Evolutionary conservation across 2,113 vertebrate genomes (phyloP).

Genomic region (Herpetotheres cachinnans): DNA sequence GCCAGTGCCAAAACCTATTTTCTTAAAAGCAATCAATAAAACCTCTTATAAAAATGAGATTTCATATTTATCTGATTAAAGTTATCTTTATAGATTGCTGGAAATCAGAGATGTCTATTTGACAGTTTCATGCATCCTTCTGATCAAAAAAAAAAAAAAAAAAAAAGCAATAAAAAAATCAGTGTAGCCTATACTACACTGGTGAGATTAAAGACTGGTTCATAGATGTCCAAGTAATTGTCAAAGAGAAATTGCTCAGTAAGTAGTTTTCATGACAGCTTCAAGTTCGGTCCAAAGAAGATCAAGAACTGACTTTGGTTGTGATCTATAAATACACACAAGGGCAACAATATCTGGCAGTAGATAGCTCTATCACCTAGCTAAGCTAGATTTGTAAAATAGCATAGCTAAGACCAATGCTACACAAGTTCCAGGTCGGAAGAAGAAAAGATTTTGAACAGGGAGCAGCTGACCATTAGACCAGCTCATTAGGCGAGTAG

Average conservation of each 20-base stretch:
- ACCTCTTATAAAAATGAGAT: conserved; percentile 49
- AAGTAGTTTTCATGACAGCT: background rate
- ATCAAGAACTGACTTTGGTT: conserved; percentile 15
- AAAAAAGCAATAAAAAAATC: background rate
- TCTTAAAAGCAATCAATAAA: conserved; percentile 58
- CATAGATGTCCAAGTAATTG: conserved; percentile 8
- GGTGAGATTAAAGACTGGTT: conserved; percentile 5
- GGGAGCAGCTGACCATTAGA: background rate
- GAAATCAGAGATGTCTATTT: background rate
- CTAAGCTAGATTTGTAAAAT: background rate
- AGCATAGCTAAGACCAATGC: background rate
- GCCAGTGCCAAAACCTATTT: conserved; percentile 20
- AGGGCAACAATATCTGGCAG: background rate
- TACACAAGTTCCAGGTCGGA: background rate
- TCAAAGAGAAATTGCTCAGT: background rate
- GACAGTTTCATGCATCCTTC: background rate
- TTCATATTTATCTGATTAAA: conserved; percentile 35
- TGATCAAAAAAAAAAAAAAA: background rate
- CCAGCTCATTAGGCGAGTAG: background rate
- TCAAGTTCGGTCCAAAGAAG: background rate
- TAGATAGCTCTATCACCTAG: background rate
- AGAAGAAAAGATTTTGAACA: background rate
- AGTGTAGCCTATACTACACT: background rate
- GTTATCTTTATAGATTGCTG: background rate
- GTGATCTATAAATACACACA: background rate